Conservation (phyloP, 2,113 vertebrate species). For the Lathamus discolor region DNA sequence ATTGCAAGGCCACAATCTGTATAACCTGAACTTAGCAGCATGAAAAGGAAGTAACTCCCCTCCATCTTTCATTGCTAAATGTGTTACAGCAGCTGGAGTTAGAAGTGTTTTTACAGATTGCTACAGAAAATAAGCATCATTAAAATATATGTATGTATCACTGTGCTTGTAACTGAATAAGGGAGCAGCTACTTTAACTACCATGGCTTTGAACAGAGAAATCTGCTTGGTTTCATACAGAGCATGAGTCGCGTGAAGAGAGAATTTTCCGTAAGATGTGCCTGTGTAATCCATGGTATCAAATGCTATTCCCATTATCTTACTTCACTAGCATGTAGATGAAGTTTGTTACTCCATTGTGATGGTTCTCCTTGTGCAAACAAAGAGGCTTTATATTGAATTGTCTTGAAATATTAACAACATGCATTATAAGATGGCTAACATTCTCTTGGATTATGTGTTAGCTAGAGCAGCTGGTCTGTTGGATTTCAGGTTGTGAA, state of each 20-base stretch:
- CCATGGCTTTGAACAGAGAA: not conserved
- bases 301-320: not conserved
- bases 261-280: not conserved
- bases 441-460: not conserved
- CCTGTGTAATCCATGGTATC: not conserved
- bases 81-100: not conserved
- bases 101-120: not conserved
- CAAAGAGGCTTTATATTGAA: not conserved
- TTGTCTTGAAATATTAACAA: not conserved
- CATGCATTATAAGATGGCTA: not conserved
- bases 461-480: constrained; percentile 9
- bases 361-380: not conserved
- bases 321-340: not conserved
- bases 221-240: not conserved
- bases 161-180: not conserved
- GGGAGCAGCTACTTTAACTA: not conserved
- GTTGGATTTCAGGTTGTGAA: constrained; percentile 45
- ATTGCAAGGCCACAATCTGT: not conserved
- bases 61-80: not conserved
- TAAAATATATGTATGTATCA: not conserved
- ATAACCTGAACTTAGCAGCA: not conserved
- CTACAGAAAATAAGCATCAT: not conserved
- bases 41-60: not conserved
- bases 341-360: not conserved
- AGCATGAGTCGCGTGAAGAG: not conserved